Base-by-base conservation (phyloP, 2,113 vertebrate species). In the Furnarius figulus region DNA sequence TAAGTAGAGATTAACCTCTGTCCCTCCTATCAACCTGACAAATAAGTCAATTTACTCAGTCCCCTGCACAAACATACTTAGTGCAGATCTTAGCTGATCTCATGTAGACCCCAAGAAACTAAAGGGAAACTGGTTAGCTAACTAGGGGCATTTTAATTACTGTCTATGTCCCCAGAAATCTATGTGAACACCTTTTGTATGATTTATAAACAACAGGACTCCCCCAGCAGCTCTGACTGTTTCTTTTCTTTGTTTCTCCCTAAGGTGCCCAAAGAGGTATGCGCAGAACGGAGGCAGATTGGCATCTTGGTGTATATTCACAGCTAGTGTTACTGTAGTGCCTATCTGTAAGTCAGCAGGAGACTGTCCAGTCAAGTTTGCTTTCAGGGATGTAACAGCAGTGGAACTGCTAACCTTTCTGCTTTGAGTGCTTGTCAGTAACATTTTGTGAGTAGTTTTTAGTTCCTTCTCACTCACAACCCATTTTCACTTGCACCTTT, bases 211-310 rank as follows among this genome's bases (percentile, higher is more conserved):
- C 33, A 42, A 22, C 40, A 9, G 15, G 33, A 47, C 23, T 56
- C 12, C 25, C 12, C 11, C 24, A 39, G 25, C 50, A 80, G 62
- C 42, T 87, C 94, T 97, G 78, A 97, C 71, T 12, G 23, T 59
- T 85, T 89, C 71, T 89, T 86, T 67, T 90, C 67, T 76, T 89
- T 96, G 9, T 92, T 91, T 98, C 84, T 98, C 66, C 95, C 75
- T 4, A 71, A 99, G 99, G 99, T 99, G 66, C 99, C 99, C n/a
- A 98, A 99, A 98, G 99, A 99, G 99, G 99, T 99, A 98, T 93
- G 97, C 27, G n/a, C 96, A 94, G 62, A 77, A 52, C 0, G 9
- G 44, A 95, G 92, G 79, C 91, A 66, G 78, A 63, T 0, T 93
- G 89, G 70, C 82, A 74, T 7, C 80, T 95, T 90, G 79, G 35